A percentile compares a stretch with the other conserved stretches of the same genome.
These are phyloP conservation scores for Actinia tenebrosa DNA, from an alignment of 64 coral and sea anemone genomes.

Conservation along the genomic window DNA sequence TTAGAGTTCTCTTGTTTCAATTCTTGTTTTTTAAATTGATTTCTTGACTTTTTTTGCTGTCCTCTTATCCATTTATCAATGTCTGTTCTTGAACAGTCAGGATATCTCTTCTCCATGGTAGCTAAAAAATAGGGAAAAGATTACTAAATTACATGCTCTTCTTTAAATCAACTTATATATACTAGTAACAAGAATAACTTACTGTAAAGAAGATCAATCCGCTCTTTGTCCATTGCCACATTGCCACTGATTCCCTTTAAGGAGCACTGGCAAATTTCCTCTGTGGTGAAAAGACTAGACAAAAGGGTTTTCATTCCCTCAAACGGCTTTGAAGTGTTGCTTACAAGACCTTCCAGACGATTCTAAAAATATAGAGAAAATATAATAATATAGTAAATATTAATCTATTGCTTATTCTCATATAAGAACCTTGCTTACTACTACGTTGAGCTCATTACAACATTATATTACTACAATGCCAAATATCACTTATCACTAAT, in stretches of 20 bases:
- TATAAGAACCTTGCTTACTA: background rate
- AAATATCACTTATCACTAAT: conserved; percentile 1
- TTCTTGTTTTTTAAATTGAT: background rate
- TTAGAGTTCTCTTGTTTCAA: background rate
- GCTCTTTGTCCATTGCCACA: background rate
- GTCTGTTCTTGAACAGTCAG: background rate
- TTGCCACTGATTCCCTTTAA: background rate
- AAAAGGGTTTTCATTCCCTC: background rate
- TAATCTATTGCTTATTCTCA: background rate
- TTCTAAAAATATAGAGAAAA: background rate
- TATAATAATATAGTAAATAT: background rate
- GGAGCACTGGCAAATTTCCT: background rate
- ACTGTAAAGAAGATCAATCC: background rate
- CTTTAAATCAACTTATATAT: background rate
- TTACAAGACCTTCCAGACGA: background rate
- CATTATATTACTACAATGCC: background rate
- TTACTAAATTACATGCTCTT: background rate
- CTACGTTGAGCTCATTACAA: background rate
- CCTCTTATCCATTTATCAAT: conserved; percentile 8
- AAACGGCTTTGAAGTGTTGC: background rate
- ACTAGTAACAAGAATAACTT: background rate
- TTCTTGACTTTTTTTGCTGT: background rate
- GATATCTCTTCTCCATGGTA: background rate
- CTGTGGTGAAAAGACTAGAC: background rate
- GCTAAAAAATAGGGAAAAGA: background rate